A percentile compares a stretch with the other conserved stretches of the same genome.
phyloP scores from a whole-genome alignment of 2,113 vertebrate genomes.

The Oceanodroma tethys region DNA sequence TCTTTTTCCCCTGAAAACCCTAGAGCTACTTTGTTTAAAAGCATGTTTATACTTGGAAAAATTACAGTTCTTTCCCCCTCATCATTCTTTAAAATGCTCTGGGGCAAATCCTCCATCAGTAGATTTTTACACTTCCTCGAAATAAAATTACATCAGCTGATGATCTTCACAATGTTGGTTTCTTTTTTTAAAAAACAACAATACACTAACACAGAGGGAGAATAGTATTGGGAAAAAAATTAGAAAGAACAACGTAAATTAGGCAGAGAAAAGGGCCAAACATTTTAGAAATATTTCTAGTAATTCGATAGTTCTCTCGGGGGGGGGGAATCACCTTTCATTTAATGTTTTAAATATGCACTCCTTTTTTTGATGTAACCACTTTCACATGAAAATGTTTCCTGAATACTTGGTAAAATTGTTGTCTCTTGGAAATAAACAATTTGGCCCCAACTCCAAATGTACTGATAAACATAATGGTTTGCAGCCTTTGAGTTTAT shows the following conservation, averaged over 20 bases:
- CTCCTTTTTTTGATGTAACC: background rate
- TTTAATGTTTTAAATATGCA: background rate
- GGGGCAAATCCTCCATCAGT: background rate
- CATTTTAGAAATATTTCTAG: background rate
- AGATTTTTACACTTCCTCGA: background rate
- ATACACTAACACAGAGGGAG: background rate
- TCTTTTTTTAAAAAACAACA: background rate
- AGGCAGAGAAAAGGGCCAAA: background rate
- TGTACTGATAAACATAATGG: background rate
- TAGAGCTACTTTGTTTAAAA: background rate
- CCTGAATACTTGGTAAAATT: background rate
- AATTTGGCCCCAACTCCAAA: background rate
- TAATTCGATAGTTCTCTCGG: background rate
- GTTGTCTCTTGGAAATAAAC: background rate
- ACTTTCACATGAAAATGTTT: background rate
- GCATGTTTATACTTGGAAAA: background rate
- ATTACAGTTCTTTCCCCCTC: background rate
- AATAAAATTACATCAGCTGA: background rate
- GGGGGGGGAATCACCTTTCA: background rate
- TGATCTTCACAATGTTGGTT: background rate
- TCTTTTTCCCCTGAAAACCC: background rate
- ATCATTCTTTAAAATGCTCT: background rate
- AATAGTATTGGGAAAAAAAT: background rate
- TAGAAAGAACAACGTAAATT: background rate
- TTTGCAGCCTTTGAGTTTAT: background rate